A percentile compares a stretch with the other conserved stretches of the same genome.
These are phyloP conservation scores for Ormyrus rosae DNA, from an alignment of 2,888 invertebrate genomes.

Conservation along the genomic window DNA sequence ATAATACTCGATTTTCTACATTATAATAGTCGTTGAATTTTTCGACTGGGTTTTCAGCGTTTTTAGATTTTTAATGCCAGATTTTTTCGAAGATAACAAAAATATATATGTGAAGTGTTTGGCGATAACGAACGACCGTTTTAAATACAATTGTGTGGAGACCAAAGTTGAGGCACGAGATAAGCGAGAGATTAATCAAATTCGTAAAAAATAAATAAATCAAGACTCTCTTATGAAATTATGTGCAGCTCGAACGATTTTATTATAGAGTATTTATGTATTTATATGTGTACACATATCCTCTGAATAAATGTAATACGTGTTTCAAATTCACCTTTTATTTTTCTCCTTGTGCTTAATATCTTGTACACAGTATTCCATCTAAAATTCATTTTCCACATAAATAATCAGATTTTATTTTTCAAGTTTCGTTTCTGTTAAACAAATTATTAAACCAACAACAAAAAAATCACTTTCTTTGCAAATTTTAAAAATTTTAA, in stretches of 20 bases:
- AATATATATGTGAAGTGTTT: conserved; percentile 3
- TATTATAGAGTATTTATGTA: conserved; percentile 72
- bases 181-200: conserved; percentile 36
- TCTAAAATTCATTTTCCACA: neutral
- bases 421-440: conserved; percentile 26
- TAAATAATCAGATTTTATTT: conserved; percentile 41
- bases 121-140: conserved; percentile 7
- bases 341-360: neutral
- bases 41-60: conserved; percentile 38
- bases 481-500: no score
- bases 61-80: conserved; percentile 32
- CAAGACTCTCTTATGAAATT: conserved; percentile 36
- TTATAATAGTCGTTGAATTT: conserved; percentile 21
- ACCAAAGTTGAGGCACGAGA: conserved; percentile 41
- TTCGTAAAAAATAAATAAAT: conserved; percentile 19
- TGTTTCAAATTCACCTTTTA: conserved; percentile 63
- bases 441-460: neutral
- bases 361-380: conserved; percentile 3
- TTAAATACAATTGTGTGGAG: conserved; percentile 26
- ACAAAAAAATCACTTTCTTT: no score
- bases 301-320: conserved; percentile 72
- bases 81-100: conserved; percentile 3
- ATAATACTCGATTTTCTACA: conserved; percentile 41
- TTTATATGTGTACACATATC: conserved; percentile 74
- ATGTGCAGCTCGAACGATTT: conserved; percentile 66